Percentiles rank a stretch among this genome's conserved stretches.
Evolutionary conservation across 1,140 invertebrate genomes (phyloP).

Genomic region (Aphelinus atriplicis): DNA sequence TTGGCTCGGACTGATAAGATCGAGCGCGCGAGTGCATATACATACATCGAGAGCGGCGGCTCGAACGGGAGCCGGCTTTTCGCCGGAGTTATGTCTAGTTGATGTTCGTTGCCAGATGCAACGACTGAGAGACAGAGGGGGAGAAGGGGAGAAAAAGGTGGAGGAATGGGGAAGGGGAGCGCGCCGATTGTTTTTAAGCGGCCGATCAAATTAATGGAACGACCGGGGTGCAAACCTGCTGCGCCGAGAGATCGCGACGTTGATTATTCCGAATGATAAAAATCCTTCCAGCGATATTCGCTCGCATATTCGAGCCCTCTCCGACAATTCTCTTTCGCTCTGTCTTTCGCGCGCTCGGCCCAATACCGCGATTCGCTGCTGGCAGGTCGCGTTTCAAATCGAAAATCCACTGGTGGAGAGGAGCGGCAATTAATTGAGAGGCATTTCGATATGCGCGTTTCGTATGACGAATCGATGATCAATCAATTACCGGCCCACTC

Average conservation of each 20-base stretch:
- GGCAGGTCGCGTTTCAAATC: no score
- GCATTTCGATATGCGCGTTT: no score
- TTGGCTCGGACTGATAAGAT: constrained; percentile 9
- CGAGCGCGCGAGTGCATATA: neutral
- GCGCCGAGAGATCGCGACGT: neutral
- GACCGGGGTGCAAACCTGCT: neutral
- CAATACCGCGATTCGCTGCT: no score
- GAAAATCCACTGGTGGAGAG: no score
- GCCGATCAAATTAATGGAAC: constrained; percentile 34
- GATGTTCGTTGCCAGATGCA: neutral
- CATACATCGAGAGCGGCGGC: neutral
- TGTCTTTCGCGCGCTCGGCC: neutral
- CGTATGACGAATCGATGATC: no score
- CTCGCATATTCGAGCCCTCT: constrained; percentile 1
- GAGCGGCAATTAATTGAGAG: no score
- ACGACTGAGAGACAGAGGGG: neutral
- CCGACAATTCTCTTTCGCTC: neutral
- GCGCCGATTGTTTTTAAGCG: constrained; percentile 39
- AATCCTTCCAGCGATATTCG: constrained; percentile 16
- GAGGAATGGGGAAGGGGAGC: neutral
- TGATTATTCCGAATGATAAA: constrained; percentile 46
- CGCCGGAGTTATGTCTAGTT: constrained; percentile 30
- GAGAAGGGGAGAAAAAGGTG: neutral
- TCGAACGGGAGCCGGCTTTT: constrained; percentile 15
- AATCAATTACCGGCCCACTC: no score